Base-by-base conservation (phyloP, 2,797 vertebrate genomes). In the Enteromius trimaculatus region DNA sequence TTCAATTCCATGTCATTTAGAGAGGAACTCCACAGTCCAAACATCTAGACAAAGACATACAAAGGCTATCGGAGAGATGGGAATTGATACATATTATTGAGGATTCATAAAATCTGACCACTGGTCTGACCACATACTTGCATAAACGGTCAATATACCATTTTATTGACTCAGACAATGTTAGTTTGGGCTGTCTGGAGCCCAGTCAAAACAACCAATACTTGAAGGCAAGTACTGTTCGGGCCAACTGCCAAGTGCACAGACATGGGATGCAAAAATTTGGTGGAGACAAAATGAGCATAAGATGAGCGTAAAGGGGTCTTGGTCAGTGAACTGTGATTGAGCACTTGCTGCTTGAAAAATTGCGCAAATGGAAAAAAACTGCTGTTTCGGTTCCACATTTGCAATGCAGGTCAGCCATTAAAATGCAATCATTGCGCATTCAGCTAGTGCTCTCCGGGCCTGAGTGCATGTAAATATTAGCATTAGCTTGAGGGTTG, bases 401-500 rank as follows among this genome's bases (percentile, higher is more conserved):
- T 79, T 74, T 76, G 26, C 51, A 60, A 58, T 42, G 76, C 75
- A 82, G 79, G 76, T 60, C 78, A 65, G 64, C 86, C 64, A 74
- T 86, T 85, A 88, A 88, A 87, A 85, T 80, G 29, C 49, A 66
- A 84, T 87, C 77, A 88, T 55, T 47, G 42, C 4, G 11, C 17
- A 1, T 60, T 70, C 13, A 14, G 78, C 29, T 53, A 47, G 68
- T 70, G 71, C 76, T 77, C 84, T 87, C 42, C n/a, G 42, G 68
- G 82, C 79, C 71, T 82, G 79, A 87, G 87, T 87, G 87, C 82
- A 87, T 82, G 87, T 87, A 88, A 88, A 88, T 87, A 85, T 88
- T 80, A 88, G 81, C 71, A 44, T 77, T 44, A 74, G 85, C 85
- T 80, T 60, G 77, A 76, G 76, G 42, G 29, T 34, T 79, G 79